Evolutionary conservation across 2,888 invertebrate genomes (phyloP).

Genomic region (Kryphioiulus occultus): DNA sequence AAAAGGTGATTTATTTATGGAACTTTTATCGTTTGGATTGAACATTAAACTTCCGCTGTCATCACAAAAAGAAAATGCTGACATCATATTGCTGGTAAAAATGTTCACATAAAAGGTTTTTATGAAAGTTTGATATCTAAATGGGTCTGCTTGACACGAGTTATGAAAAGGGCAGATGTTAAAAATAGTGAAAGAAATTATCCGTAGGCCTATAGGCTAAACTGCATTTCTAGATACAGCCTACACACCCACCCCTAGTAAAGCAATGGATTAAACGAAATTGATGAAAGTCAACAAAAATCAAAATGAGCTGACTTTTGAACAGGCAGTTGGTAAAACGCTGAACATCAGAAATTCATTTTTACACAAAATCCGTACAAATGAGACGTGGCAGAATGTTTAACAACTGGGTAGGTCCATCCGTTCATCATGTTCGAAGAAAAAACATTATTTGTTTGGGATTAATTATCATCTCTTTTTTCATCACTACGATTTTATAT

Average conservation of each 20-base stretch:
- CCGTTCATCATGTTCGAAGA: constrained; percentile 11
- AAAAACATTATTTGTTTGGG: neutral
- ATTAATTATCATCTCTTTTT: neutral
- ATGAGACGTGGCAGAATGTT: constrained; percentile 23
- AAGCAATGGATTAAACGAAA: neutral
- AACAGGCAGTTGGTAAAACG: neutral
- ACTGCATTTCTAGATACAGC: too few relatives aligned
- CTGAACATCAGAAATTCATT: neutral
- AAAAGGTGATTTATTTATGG: neutral
- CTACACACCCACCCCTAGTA: too few relatives aligned
- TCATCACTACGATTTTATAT: neutral
- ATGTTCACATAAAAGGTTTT: neutral
- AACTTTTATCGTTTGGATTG: neutral
- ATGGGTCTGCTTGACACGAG: neutral
- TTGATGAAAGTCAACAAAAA: neutral
- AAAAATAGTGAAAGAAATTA: too few relatives aligned
- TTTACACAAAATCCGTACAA: neutral
- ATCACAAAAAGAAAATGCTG: neutral
- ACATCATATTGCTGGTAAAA: neutral
- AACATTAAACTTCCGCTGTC: neutral
- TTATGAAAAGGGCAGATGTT: neutral
- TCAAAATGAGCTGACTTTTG: neutral
- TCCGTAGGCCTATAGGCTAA: too few relatives aligned
- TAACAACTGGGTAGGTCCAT: neutral
- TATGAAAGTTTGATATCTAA: neutral